These are phyloP conservation scores for Panurus biarmicus DNA, from an alignment of 2,113 vertebrate genomes.

Conservation along the genomic window DNA sequence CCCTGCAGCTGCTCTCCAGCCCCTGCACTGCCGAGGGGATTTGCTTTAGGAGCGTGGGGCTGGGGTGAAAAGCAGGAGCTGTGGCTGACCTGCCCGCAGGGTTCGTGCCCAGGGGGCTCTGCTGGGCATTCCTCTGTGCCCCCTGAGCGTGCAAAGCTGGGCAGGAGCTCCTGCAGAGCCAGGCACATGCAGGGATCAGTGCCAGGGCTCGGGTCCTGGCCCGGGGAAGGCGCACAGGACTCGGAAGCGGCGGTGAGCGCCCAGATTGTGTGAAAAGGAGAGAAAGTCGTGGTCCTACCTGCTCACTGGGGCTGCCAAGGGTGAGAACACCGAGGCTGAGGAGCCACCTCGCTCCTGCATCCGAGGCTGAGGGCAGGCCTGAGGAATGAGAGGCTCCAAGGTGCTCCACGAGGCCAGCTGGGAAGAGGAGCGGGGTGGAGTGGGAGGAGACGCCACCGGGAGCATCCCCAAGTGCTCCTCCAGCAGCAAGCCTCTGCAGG, in stretches of 20 bases:
- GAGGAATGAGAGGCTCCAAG: accelerated
- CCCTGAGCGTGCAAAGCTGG: background rate
- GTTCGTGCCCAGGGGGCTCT: accelerated
- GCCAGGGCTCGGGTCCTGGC: background rate
- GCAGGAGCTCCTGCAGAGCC: background rate
- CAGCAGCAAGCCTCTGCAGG: background rate
- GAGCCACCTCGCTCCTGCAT: background rate
- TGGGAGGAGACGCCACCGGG: accelerated
- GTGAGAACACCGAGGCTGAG: accelerated
- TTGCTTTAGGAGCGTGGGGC: background rate
- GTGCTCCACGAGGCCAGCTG: background rate
- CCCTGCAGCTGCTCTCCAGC: background rate
- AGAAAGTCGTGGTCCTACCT: background rate
- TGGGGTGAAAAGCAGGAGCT: background rate
- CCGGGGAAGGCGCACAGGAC: background rate
- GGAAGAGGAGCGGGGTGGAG: background rate
- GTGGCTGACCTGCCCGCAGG: background rate
- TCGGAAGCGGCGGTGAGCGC: accelerated
- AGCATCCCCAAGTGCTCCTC: accelerated
- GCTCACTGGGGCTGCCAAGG: background rate
- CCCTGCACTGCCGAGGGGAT: accelerated
- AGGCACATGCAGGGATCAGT: background rate
- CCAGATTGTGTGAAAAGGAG: background rate
- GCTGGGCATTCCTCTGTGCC: accelerated
- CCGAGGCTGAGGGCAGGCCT: background rate